A percentile compares a stretch with the other conserved stretches of the same genome.
phyloP scores from a whole-genome alignment of 2,797 vertebrate species.

The Acanthopagrus latus region DNA sequence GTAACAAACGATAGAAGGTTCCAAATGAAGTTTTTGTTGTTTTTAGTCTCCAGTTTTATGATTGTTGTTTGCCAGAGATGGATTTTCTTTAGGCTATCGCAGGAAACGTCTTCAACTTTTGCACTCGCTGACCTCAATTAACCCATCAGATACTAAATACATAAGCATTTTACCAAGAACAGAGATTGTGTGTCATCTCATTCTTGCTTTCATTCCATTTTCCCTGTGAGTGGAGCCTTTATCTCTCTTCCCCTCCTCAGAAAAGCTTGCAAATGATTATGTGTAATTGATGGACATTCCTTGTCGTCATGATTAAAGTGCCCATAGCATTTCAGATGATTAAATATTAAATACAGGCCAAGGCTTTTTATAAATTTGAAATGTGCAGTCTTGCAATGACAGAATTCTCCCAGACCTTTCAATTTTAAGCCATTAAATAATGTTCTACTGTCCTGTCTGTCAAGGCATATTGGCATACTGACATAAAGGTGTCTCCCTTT shows the following conservation, averaged over 20 bases:
- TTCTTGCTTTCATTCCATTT: neutral
- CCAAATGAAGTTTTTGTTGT: neutral
- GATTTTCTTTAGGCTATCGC: neutral
- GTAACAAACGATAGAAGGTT: neutral
- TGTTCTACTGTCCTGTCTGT: constrained; percentile 18
- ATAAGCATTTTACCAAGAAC: neutral
- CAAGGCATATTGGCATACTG: constrained; percentile 33
- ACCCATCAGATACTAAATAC: neutral
- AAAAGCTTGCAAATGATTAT: constrained; percentile 20
- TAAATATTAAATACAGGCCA: constrained; percentile 45
- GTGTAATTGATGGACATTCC: constrained; percentile 26
- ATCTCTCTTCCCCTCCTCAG: neutral
- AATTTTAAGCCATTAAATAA: constrained; percentile 32
- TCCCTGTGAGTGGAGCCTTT: neutral
- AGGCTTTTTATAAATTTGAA: constrained; percentile 50
- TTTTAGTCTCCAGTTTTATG: neutral
- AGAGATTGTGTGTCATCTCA: neutral
- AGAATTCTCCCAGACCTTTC: constrained; percentile 21
- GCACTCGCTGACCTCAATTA: neutral
- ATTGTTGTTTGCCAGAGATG: neutral
- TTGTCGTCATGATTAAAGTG: constrained; percentile 54
- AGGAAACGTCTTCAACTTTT: neutral
- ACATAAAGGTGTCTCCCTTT: constrained; percentile 26
- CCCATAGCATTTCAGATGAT: constrained; percentile 28
- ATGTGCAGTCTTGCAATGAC: constrained; percentile 12